A percentile compares a stretch with the other conserved stretches of the same genome.
These are phyloP conservation scores for Drosophila borealis DNA, from an alignment of 2,888 invertebrate species.

Conservation along the genomic window DNA sequence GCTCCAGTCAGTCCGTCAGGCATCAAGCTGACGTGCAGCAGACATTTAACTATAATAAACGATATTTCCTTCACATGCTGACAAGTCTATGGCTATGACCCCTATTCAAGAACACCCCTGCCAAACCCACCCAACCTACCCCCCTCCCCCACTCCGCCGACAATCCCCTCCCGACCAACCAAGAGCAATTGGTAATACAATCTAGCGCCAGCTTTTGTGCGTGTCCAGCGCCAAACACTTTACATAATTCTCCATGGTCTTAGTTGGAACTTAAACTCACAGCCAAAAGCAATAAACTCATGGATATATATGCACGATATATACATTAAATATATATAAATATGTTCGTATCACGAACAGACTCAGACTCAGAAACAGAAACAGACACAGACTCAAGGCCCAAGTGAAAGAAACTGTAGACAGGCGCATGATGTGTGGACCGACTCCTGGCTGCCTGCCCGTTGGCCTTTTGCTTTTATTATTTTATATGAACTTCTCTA, in stretches of 20 bases:
- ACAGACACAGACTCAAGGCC: constrained; percentile 2
- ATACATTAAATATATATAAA: background rate
- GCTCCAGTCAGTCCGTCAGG: constrained; percentile 37
- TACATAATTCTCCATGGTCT: constrained; percentile 51
- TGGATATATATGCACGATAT: constrained; percentile 16
- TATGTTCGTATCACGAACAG: background rate
- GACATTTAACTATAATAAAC: constrained; percentile 77
- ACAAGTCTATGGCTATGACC: constrained; percentile 30
- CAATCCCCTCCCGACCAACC: background rate
- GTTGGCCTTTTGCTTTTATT: constrained; percentile 54
- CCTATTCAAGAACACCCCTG: no score
- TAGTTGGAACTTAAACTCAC: constrained; percentile 29
- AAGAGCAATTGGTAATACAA: constrained; percentile 15
- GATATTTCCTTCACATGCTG: constrained; percentile 64
- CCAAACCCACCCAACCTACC: no score
- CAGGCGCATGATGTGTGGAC: constrained; percentile 13
- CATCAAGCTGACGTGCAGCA: constrained; percentile 61
- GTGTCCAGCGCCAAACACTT: constrained; percentile 37
- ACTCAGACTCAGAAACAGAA: background rate
- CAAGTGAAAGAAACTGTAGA: constrained; percentile 8
- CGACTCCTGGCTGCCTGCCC: constrained; percentile 30
- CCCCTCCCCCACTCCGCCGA: background rate
- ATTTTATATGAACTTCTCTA: constrained; percentile 50
- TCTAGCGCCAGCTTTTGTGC: constrained; percentile 24
- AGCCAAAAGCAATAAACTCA: constrained; percentile 42